A percentile compares a stretch with the other conserved stretches of the same genome.
Conservation (phyloP, 2,797 vertebrate species). For the Falco novaeseelandiae region DNA sequence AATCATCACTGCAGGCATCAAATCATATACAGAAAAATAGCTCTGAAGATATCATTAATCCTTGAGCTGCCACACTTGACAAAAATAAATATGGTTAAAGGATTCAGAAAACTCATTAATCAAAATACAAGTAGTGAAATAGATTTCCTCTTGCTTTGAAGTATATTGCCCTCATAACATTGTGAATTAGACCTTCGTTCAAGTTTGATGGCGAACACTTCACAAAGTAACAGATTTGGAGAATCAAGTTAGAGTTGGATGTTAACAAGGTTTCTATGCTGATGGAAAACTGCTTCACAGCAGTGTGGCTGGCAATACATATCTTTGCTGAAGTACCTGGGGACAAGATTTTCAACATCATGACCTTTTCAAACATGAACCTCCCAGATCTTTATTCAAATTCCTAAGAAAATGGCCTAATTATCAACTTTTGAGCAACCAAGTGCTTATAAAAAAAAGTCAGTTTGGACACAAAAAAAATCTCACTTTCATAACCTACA, state of each 20-base stretch:
- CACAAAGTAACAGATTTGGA: background rate
- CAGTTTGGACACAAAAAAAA: background rate
- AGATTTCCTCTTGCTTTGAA: constrained; percentile 60
- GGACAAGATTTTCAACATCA: background rate
- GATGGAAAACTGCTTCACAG: background rate
- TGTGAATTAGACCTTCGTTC: constrained; percentile 26
- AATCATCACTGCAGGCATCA: constrained; percentile 33
- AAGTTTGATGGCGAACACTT: background rate
- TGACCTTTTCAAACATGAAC: background rate
- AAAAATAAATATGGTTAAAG: background rate
- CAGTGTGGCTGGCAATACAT: background rate
- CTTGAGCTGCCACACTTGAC: constrained; percentile 11
- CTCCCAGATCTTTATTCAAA: background rate
- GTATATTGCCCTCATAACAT: constrained; percentile 4
- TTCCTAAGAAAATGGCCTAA: background rate
- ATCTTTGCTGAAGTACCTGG: background rate
- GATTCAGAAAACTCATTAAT: constrained; percentile 32
- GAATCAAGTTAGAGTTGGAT: background rate
- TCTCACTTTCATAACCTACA: background rate
- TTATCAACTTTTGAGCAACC: background rate
- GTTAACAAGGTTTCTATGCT: background rate
- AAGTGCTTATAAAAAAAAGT: background rate
- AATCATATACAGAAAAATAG: background rate
- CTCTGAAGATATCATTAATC: constrained; percentile 24
- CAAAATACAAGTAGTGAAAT: constrained; percentile 20